Conservation (phyloP, 2,888 invertebrate species). For the Odontocolon sp. region DNA sequence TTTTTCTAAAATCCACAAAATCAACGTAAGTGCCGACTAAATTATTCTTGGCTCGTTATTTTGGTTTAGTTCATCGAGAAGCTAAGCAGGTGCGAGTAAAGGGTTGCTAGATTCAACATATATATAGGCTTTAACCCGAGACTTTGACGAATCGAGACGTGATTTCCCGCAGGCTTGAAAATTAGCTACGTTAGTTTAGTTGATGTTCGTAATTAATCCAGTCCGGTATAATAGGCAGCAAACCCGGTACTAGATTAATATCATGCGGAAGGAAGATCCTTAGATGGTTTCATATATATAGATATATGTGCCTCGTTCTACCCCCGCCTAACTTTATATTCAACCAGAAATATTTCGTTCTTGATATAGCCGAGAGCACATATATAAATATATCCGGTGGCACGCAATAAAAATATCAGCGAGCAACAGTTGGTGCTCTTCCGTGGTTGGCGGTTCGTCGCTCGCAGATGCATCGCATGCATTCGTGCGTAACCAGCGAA, state of each 20-base stretch:
- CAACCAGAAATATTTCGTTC: constrained; percentile 74
- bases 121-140: too few species aligned
- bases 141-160: constrained; percentile 26
- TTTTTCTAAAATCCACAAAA: not conserved
- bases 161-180: constrained; percentile 41
- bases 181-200: constrained; percentile 41
- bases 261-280: constrained; percentile 10
- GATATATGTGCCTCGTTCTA: not conserved
- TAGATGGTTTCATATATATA: not conserved
- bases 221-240: constrained; percentile 25
- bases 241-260: constrained; percentile 6
- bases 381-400: constrained; percentile 72
- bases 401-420: constrained; percentile 73
- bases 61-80: constrained; percentile 3
- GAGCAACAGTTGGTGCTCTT: constrained; percentile 67
- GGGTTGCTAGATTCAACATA: too few species aligned
- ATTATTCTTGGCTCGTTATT: constrained; percentile 28
- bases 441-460: constrained; percentile 59
- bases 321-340: not conserved
- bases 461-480: constrained; percentile 44
- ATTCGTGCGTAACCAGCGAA: not conserved
- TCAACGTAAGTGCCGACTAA: constrained; percentile 17
- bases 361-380: constrained; percentile 67
- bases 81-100: constrained; percentile 36
- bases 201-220: constrained; percentile 63